Base-by-base conservation (phyloP, 2,113 vertebrate species). In the Sapayoa aenigma region DNA sequence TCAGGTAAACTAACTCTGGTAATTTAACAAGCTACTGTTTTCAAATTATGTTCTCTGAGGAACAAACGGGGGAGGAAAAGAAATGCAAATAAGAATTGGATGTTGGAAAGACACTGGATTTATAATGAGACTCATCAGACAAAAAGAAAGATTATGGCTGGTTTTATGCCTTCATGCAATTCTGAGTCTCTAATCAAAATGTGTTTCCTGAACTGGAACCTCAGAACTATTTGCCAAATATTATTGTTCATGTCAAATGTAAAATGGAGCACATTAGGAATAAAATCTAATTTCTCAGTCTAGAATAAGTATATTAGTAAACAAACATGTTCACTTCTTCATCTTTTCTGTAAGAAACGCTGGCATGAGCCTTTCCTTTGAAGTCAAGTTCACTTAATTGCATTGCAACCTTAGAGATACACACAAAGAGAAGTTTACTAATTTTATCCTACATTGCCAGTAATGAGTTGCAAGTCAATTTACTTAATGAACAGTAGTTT, bases 171-270 rank as follows among this genome's bases (percentile, higher is more conserved):
- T 81, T 85, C 75, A 24, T 30, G 60, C 66, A 78, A 53, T 42
- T 67, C 73, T n/a, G n/a, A 81, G 28, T 68, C 49, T 93, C 78
- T 94, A 89, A 95, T 94, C 69, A 85, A 82, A 89, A 91, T 15
- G 62, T 27, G n/a, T 58, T 88, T 93, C 66, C 73, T 90, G 67
- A 94, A 77, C 74, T 74, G 74, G 85, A 90, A 94, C 68, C n/a
- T 81, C 56, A 22, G 22, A 93, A 81, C 93, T 83, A 79, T 87
- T 91, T 91, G 56, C 50, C 52, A 56, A 84, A 47, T 69, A 68
- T 56, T 88, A 69, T 71, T 95, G 81, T 72, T 86, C 63, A 11
- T 66, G 56, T 90, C 65, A 91, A 73, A 84, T 35, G 25, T 68
- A 44, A 90, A 88, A 93, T 44, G 30, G 65, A 90, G 31, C 62